Percentiles rank a stretch among this genome's conserved stretches.
These are phyloP conservation scores for Xylota segnis DNA, from an alignment of 2,888 invertebrate genomes.

Conservation along the genomic window DNA sequence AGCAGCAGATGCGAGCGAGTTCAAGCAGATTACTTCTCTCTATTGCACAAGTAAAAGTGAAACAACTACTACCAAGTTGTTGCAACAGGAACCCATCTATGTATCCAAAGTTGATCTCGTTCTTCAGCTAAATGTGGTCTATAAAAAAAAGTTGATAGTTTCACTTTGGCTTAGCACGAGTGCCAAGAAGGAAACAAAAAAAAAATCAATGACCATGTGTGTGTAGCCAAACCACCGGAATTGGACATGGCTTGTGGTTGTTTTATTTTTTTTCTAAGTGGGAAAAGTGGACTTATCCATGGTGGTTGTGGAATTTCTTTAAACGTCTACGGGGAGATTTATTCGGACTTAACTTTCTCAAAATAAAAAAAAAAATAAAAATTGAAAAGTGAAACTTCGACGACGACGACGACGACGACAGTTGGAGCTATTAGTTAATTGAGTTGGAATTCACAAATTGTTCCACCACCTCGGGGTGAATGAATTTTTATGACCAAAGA, in stretches of 20 bases:
- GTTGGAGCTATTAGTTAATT: constrained; percentile 17
- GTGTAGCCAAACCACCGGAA: constrained; percentile 55
- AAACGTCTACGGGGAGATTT: constrained; percentile 7
- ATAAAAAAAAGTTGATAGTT: constrained; percentile 52
- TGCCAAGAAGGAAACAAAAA: constrained; percentile 29
- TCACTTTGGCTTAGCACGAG: constrained; percentile 43
- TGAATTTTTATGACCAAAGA: background rate
- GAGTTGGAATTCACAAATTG: constrained; percentile 5
- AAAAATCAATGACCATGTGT: constrained; percentile 62
- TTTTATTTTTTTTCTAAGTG: background rate
- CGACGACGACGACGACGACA: constrained; percentile 24
- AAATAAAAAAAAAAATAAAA: constrained; percentile 3
- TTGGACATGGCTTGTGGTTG: constrained; percentile 57
- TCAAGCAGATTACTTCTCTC: constrained; percentile 5
- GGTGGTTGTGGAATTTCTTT: constrained; percentile 37
- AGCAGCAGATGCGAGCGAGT: constrained; percentile 1
- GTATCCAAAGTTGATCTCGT: constrained; percentile 62
- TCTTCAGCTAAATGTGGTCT: constrained; percentile 61
- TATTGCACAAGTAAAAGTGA: constrained; percentile 58
- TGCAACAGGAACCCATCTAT: constrained; percentile 56
- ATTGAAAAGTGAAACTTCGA: constrained; percentile 66
- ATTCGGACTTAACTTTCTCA: constrained; percentile 61
- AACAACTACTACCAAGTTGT: constrained; percentile 38
- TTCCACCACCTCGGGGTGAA: background rate
- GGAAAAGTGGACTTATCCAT: constrained; percentile 31